Conservation (phyloP, 2,888 invertebrate species). For the Apamea epomidion region DNA sequence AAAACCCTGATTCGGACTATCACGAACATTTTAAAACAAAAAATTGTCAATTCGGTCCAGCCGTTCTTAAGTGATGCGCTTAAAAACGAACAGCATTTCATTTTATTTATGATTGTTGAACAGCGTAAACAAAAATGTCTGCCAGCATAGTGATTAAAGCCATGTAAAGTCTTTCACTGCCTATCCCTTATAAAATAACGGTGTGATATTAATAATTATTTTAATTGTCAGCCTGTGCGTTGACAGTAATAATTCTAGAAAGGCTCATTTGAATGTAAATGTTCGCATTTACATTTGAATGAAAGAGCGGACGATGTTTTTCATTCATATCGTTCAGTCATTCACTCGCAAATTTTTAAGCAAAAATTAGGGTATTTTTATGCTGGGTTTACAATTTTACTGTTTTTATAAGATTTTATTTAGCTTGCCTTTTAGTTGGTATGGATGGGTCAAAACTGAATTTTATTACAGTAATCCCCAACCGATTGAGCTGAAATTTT, state of each 20-base stretch:
- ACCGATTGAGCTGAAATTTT: not conserved
- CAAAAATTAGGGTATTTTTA: conserved; percentile 40
- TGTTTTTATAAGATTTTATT: conserved; percentile 1
- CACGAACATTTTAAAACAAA: too few species aligned
- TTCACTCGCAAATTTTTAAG: conserved; percentile 60
- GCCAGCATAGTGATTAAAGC: not conserved
- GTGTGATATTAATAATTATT: conserved; percentile 49
- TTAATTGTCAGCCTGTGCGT: conserved; percentile 35
- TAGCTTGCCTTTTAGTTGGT: not conserved
- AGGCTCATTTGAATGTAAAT: conserved; percentile 77
- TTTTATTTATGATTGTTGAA: too few species aligned
- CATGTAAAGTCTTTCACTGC: not conserved
- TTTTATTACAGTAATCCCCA: not conserved
- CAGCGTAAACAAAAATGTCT: not conserved
- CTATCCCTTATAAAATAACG: conserved; percentile 7
- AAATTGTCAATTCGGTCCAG: too few species aligned
- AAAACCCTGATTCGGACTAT: too few species aligned
- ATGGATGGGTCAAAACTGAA: not conserved
- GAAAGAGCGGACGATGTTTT: conserved; percentile 70
- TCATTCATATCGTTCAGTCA: conserved; percentile 64
- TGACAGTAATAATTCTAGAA: conserved; percentile 68
- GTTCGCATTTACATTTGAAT: conserved; percentile 82
- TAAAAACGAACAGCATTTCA: not conserved
- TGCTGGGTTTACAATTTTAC: conserved; percentile 4
- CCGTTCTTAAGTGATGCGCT: too few species aligned